Evolutionary conservation across 2,113 vertebrate species (phyloP), one percentile per base, ranked within the genome.

Genomic region (Tinamus guttatus): DNA sequence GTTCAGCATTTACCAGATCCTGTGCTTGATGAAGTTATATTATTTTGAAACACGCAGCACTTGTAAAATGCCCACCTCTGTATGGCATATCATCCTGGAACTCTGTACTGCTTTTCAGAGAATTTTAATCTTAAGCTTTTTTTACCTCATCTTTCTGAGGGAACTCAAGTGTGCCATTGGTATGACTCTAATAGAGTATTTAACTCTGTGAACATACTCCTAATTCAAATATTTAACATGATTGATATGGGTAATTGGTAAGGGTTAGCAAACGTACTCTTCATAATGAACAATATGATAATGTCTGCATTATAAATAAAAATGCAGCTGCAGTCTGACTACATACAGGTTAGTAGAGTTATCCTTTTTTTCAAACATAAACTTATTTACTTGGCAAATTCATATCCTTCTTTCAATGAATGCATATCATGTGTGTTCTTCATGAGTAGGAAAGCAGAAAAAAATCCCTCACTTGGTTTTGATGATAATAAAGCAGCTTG

Each of bases 11-110:
- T 32, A 41, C 21, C 0, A 6, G 8, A 24, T 71, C 34, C 8
- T 28, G 7, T 0, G 5, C 24, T 36, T 20, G 17, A 17, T 22
- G 10, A 30, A 67, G 14, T 27, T 22, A 19, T 9, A 41, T 28
- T 36, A n/a, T 25, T 79, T 68, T 62, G 54, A 34, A 67, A 62
- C 52, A 45, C 27, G 30, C 40, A 78, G 32, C 34, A 3, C 19
- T 30, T 49, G 52, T 21, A 19, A 73, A 62, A 38, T 38, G 40
- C 47, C 54, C 41, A 5, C 11, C 41, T 63, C 45, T 45, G 32
- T 18, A 32, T 58, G 15, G 9, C 11, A 41, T 7, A 4, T 10
- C 15, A 9, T 24, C 40, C 47, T n/a, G 19, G 22, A 54, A 63
- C 38, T 8, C 40, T 22, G 17, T 28, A 40, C 32, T 20, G 36